A percentile compares a stretch with the other conserved stretches of the same genome.
These are phyloP conservation scores for Gorsachius goisagi DNA, from an alignment of 2,113 vertebrate species.

Conservation along the genomic window DNA sequence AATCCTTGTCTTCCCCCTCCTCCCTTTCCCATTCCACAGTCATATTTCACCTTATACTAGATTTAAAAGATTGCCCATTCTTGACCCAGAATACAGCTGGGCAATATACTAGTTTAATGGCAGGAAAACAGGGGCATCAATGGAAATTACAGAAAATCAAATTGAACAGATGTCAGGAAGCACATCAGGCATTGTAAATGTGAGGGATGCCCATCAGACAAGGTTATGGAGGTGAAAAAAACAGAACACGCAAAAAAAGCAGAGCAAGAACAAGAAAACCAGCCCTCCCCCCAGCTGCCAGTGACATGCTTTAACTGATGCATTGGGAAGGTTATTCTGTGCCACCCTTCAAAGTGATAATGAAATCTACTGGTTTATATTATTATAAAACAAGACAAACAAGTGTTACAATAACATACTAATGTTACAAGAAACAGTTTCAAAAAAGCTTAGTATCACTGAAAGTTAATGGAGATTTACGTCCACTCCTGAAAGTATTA, in stretches of 20 bases:
- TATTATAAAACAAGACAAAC: background rate
- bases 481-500: background rate
- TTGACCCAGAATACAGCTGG: conserved; percentile 65
- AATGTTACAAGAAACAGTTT: background rate
- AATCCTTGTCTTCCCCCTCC: conserved; percentile 27
- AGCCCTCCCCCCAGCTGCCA: background rate
- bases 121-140: conserved; percentile 65
- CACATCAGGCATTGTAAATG: conserved; percentile 65
- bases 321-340: background rate
- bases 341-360: background rate
- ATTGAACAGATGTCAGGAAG: conserved; percentile 68
- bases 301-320: background rate
- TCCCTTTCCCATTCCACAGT: conserved; percentile 25
- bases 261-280: background rate
- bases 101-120: conserved; percentile 64
- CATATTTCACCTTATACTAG: conserved; percentile 67
- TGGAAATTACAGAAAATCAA: conserved; percentile 70
- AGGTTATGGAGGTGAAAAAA: conserved; percentile 65
- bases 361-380: background rate
- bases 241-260: background rate
- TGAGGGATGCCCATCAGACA: conserved; percentile 56
- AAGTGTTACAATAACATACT: background rate
- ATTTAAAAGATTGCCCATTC: conserved; percentile 65
- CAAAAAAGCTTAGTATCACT: background rate
- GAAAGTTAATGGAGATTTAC: background rate